A percentile compares a stretch with the other conserved stretches of the same genome.
These are phyloP conservation scores for Watsonalla cultraria DNA, from an alignment of 2,888 invertebrate genomes.

Conservation along the genomic window DNA sequence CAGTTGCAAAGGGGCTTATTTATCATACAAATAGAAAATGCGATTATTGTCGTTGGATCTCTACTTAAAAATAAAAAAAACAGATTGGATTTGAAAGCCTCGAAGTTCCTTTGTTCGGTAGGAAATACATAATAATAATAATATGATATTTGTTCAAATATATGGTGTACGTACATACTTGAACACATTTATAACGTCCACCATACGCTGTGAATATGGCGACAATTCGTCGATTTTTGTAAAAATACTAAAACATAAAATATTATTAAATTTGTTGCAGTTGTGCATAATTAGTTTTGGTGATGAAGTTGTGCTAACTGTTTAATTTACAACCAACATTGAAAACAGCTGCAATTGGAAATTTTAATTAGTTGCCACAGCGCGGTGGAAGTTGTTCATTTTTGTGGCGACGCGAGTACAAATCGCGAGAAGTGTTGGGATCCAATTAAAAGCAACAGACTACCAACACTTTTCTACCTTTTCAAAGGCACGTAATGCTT, in stretches of 20 bases:
- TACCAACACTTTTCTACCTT: conserved; percentile 25
- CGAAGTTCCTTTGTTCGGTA: too few relatives aligned
- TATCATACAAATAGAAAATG: conserved; percentile 43
- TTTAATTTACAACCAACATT: conserved; percentile 9
- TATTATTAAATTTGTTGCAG: too few relatives aligned
- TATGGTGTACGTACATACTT: too few relatives aligned
- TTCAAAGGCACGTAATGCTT: conserved; percentile 30
- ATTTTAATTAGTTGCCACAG: conserved; percentile 47
- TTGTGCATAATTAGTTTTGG: background rate
- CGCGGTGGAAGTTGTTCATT: conserved; percentile 46
- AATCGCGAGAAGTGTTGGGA: conserved; percentile 36
- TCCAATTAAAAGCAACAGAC: conserved; percentile 55
- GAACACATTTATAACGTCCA: too few relatives aligned
- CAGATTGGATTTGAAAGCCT: too few relatives aligned
- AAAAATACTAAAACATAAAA: too few relatives aligned
- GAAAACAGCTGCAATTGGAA: conserved; percentile 30
- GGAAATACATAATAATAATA: too few relatives aligned
- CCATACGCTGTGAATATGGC: too few relatives aligned
- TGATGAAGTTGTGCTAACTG: background rate
- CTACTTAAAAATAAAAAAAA: background rate
- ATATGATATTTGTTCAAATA: too few relatives aligned
- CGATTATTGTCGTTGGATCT: background rate
- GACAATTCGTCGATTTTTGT: too few relatives aligned
- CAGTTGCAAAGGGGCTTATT: conserved; percentile 32
- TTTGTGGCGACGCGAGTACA: conserved; percentile 42